phyloP scores from a whole-genome alignment of 2,113 vertebrate species.

The Pseudopodoces humilis region DNA sequence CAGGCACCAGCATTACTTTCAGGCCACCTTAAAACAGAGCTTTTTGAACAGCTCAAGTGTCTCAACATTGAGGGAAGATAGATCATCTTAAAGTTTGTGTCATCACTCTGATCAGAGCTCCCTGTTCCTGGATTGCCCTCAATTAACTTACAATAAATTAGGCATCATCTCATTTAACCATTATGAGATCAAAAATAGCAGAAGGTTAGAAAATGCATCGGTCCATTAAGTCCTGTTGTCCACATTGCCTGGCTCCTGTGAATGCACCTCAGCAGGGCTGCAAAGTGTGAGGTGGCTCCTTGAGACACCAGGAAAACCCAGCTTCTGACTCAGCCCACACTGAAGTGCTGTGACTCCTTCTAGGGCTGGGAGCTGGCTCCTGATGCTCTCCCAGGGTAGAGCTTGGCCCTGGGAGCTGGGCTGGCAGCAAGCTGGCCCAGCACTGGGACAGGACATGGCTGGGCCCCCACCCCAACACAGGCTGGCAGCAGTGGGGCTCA shows the following conservation, averaged over 20 bases:
- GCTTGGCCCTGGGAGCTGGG: rapidly evolving
- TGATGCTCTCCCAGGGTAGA: rapidly evolving
- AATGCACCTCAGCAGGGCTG: rapidly evolving
- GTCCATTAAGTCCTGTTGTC: background rate
- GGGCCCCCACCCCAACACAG: rapidly evolving
- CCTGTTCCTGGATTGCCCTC: background rate
- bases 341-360: rapidly evolving
- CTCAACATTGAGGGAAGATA: rapidly evolving
- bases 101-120: background rate
- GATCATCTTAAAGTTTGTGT: background rate
- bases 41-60: background rate
- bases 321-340: background rate
- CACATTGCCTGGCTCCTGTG: background rate
- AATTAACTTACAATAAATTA: background rate
- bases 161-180: background rate
- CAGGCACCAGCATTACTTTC: background rate
- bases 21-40: background rate
- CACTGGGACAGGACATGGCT: rapidly evolving
- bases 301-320: rapidly evolving
- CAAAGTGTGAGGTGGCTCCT: rapidly evolving
- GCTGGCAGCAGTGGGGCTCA: background rate
- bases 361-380: rapidly evolving
- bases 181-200: background rate
- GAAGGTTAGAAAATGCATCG: background rate
- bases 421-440: rapidly evolving